phyloP scores from a whole-genome alignment of 2,888 invertebrate genomes.

The Himalopsyche japonica region DNA sequence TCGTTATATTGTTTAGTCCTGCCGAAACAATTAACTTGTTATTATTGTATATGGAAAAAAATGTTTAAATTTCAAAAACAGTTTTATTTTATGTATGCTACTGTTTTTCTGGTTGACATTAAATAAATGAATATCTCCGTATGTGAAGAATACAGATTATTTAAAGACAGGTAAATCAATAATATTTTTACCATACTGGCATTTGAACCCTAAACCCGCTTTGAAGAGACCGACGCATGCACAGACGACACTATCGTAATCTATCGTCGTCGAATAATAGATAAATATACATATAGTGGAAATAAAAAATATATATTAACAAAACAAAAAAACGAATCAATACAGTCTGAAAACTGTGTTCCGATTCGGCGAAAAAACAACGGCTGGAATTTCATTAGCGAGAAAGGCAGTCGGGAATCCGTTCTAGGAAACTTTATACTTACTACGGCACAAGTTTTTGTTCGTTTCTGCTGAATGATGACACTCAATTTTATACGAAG shows the following conservation, averaged over 20 bases:
- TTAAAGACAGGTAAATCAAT: background rate
- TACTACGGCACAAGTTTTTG: background rate
- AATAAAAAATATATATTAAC: background rate
- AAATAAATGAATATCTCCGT: too few relatives aligned
- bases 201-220: background rate
- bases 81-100: too few relatives aligned
- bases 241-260: background rate
- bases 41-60: too few relatives aligned
- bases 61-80: too few relatives aligned
- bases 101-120: too few relatives aligned
- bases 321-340: background rate
- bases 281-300: background rate
- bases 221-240: background rate
- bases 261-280: background rate
- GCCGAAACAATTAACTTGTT: too few relatives aligned
- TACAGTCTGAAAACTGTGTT: background rate
- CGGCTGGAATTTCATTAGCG: background rate
- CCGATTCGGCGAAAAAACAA: background rate
- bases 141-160: background rate
- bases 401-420: background rate
- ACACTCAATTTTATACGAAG: background rate
- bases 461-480: background rate
- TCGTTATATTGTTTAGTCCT: too few relatives aligned
- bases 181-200: background rate
- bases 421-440: background rate